Evolutionary conservation across 2,888 invertebrate genomes (phyloP).

Genomic region (Nephrocerus scutellatus): DNA sequence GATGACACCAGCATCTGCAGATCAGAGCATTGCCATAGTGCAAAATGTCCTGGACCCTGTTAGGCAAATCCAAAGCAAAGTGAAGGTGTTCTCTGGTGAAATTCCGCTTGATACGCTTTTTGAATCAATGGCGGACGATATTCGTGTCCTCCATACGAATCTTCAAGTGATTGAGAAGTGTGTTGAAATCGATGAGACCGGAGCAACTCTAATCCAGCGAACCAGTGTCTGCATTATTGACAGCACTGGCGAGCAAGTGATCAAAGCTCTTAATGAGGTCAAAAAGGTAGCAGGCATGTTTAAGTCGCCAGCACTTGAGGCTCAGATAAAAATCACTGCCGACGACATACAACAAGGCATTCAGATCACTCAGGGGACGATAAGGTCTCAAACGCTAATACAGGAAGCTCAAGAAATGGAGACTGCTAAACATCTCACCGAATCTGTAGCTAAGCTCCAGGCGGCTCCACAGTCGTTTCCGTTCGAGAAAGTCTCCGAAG

Average conservation of each 20-base stretch:
- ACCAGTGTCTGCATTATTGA: constrained; percentile 62
- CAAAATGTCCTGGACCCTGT: constrained; percentile 57
- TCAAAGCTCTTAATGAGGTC: constrained; percentile 52
- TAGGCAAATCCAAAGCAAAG: constrained; percentile 57
- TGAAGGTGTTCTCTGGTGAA: constrained; percentile 51
- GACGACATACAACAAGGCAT: constrained; percentile 51
- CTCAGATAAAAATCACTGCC: constrained; percentile 49
- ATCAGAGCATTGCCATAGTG: constrained; percentile 60
- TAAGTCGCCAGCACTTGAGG: constrained; percentile 46
- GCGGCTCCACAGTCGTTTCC: constrained; percentile 31
- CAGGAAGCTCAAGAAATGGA: constrained; percentile 50
- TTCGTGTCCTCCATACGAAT: constrained; percentile 59
- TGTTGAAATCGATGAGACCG: constrained; percentile 60
- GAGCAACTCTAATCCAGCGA: constrained; percentile 60
- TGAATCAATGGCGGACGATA: constrained; percentile 55
- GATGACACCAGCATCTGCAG: constrained; percentile 60
- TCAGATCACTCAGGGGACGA: constrained; percentile 52
- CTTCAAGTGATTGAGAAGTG: constrained; percentile 62
- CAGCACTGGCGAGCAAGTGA: constrained; percentile 53
- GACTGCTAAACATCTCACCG: constrained; percentile 44
- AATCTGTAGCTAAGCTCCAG: constrained; percentile 44
- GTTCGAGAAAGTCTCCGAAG: constrained; percentile 39
- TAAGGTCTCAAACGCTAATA: constrained; percentile 52
- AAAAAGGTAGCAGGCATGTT: constrained; percentile 49
- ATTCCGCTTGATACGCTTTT: constrained; percentile 45